A percentile compares a stretch with the other conserved stretches of the same genome.
These are phyloP conservation scores for Listrodromus nycthemerus DNA, from an alignment of 2,888 invertebrate genomes.

Conservation along the genomic window DNA sequence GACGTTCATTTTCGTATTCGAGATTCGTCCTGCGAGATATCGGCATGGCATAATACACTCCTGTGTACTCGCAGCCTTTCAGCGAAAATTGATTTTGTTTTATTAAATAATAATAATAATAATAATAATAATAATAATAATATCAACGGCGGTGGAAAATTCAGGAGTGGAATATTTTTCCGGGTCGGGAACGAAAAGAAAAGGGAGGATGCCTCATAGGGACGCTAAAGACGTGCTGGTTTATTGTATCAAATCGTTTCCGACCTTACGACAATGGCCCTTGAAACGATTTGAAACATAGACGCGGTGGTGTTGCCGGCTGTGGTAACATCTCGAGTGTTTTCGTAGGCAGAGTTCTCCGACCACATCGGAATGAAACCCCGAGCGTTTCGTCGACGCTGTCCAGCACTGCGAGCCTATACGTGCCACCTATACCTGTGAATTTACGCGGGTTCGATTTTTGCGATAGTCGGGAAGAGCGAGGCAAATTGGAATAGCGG, in stretches of 20 bases:
- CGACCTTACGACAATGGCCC: conserved; percentile 57
- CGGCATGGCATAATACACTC: conserved; percentile 13
- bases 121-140: conserved; percentile 1
- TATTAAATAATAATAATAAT: background rate
- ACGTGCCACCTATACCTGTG: background rate
- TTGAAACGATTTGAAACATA: conserved; percentile 68
- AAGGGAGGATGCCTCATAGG: conserved; percentile 3
- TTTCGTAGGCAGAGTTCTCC: conserved; percentile 68
- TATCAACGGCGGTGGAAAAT: background rate
- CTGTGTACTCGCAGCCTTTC: background rate
- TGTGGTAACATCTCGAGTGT: conserved; percentile 73
- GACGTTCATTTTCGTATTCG: conserved; percentile 69
- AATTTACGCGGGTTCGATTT: no score
- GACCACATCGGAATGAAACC: conserved; percentile 19
- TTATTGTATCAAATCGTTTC: conserved; percentile 65
- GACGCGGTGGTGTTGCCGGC: conserved; percentile 67
- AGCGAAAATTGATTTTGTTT: background rate
- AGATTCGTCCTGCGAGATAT: conserved; percentile 70
- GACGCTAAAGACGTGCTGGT: conserved; percentile 31
- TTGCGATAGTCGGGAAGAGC: no score
- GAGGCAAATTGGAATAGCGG: no score
- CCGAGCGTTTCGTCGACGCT: conserved; percentile 9
- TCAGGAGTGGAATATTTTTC: background rate
- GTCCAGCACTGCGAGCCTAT: background rate
- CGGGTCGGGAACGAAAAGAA: background rate